Evolutionary conservation across 2,797 vertebrate species (phyloP).

Genomic region (Perodicticus potto): DNA sequence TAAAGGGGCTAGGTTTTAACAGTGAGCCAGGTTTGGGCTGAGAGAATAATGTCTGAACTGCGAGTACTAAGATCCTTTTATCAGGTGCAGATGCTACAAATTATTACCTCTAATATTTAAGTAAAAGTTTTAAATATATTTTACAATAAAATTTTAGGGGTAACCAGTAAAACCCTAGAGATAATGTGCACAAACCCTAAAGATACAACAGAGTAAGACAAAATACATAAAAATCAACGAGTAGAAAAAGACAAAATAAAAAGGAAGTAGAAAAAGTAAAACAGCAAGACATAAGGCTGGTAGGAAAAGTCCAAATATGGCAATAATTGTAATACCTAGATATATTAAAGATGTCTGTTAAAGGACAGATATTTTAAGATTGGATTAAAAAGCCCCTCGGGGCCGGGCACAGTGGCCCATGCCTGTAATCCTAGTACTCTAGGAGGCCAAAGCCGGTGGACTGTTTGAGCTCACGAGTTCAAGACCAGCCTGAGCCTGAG

Average conservation of each 20-base stretch:
- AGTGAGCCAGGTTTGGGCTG: neutral
- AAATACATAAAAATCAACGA: neutral
- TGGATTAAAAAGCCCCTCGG: neutral
- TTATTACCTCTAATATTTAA: conserved; percentile 18
- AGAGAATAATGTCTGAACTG: neutral
- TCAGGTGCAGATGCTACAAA: neutral
- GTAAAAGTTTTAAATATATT: neutral
- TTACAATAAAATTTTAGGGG: neutral
- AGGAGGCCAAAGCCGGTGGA: too few relatives aligned
- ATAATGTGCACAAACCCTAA: neutral
- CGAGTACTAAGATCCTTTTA: neutral
- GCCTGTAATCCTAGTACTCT: too few relatives aligned
- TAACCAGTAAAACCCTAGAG: neutral
- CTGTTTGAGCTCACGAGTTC: too few relatives aligned
- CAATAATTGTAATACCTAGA: neutral
- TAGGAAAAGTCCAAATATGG: neutral
- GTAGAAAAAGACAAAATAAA: neutral
- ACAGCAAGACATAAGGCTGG: neutral
- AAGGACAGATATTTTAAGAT: neutral
- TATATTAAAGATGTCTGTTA: neutral
- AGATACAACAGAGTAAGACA: neutral
- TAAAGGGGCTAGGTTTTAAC: conserved; percentile 34
- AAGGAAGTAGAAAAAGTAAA: neutral
- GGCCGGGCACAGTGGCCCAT: too few relatives aligned
- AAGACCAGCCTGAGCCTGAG: too few relatives aligned